Conservation (phyloP, 2,113 vertebrate species). For the Amazona guildingii region DNA sequence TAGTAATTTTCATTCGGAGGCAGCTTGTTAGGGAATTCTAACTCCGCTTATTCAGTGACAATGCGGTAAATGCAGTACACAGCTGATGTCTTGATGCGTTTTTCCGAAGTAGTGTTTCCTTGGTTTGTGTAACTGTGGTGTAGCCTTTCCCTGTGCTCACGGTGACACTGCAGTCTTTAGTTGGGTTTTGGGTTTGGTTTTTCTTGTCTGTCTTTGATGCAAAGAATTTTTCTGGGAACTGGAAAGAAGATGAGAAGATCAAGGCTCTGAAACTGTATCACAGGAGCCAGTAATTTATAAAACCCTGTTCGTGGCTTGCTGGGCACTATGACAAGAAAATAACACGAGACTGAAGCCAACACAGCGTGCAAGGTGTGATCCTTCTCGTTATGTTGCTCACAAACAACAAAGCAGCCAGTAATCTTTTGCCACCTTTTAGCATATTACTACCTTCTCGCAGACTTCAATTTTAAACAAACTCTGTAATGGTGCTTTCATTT, state of each 20-base stretch:
- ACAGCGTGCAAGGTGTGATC: neutral
- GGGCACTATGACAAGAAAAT: neutral
- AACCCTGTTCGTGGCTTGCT: neutral
- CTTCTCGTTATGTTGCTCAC: neutral
- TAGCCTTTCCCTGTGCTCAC: neutral
- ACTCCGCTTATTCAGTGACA: neutral
- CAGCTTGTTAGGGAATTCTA: neutral
- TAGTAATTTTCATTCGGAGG: neutral
- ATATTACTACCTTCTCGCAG: neutral
- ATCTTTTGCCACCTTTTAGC: neutral
- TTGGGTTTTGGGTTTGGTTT: neutral
- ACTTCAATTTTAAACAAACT: neutral
- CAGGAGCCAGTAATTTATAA: neutral
- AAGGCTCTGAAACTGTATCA: neutral
- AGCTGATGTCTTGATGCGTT: neutral
- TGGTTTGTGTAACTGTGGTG: neutral
- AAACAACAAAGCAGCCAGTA: neutral
- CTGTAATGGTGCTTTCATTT: neutral
- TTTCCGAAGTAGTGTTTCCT: neutral
- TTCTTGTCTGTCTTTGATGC: neutral
- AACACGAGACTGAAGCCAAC: neutral
- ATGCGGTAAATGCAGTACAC: neutral
- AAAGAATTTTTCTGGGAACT: neutral
- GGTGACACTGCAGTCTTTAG: neutral
- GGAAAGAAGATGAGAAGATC: neutral